Conservation (phyloP, 2,888 invertebrate genomes). For the Leptura quadrifasciata region DNA sequence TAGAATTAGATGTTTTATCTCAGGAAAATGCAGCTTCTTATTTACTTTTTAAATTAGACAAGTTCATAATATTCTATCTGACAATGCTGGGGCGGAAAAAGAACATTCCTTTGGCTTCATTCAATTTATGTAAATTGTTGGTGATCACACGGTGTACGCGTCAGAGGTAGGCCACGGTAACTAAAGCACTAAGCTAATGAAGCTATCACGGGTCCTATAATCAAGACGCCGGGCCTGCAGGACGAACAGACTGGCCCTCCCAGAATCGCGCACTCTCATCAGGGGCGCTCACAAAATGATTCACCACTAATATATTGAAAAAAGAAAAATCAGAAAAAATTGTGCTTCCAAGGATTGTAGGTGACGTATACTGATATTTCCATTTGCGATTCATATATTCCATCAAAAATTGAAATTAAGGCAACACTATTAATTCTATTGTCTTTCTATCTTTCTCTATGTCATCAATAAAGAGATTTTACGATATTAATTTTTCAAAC, state of each 20-base stretch:
- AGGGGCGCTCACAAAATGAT: constrained; percentile 32
- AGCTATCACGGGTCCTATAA: constrained; percentile 70
- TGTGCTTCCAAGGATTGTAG: too few species aligned
- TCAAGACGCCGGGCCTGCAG: constrained; percentile 67
- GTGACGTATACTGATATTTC: too few species aligned
- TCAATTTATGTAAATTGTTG: constrained; percentile 30
- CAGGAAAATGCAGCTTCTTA: too few species aligned
- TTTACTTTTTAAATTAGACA: not conserved
- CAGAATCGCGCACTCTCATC: constrained; percentile 43
- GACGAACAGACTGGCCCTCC: constrained; percentile 54
- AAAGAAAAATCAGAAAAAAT: not conserved
- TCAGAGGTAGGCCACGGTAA: constrained; percentile 52
- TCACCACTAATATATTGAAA: constrained; percentile 23
- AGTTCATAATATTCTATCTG: not conserved
- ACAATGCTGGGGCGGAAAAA: not conserved
- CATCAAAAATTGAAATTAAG: too few species aligned
- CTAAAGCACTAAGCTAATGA: constrained; percentile 63
- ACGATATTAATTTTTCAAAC: too few species aligned
- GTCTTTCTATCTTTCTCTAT: too few species aligned
- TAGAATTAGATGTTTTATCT: too few species aligned
- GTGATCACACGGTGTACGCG: constrained; percentile 50
- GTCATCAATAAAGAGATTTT: too few species aligned
- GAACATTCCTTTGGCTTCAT: not conserved
- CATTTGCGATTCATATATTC: too few species aligned
- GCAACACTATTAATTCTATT: too few species aligned